Evolutionary conservation across 2,888 invertebrate genomes (phyloP).

Genomic region (Gortyna flavago): DNA sequence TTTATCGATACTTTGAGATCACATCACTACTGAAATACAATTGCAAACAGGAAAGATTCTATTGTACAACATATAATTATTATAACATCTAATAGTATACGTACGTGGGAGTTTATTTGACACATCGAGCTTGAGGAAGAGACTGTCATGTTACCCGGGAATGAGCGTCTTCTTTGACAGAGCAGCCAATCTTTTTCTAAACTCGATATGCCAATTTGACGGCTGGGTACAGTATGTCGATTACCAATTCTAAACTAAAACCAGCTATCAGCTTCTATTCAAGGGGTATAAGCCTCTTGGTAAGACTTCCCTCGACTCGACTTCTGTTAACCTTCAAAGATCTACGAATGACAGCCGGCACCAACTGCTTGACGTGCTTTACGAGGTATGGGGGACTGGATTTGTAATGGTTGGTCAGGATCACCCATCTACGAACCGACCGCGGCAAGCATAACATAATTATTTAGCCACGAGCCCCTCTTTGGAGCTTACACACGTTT

Average conservation of each 20-base stretch:
- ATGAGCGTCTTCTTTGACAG: neutral
- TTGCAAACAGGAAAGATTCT: neutral
- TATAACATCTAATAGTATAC: neutral
- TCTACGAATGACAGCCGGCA: neutral
- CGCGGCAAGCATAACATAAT: neutral
- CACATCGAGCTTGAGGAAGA: neutral
- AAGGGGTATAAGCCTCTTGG: too few species aligned
- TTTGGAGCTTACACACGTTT: neutral
- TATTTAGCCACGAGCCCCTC: neutral
- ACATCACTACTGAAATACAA: conserved; percentile 41
- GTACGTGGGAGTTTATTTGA: neutral
- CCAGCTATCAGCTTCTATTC: neutral
- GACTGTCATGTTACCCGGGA: too few species aligned
- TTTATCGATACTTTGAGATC: conserved; percentile 38
- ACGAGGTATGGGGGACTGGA: neutral
- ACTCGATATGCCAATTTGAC: neutral
- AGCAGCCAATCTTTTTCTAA: neutral
- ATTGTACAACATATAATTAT: conserved; percentile 17
- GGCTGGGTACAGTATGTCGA: neutral
- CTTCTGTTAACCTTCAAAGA: neutral
- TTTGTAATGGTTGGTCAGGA: neutral
- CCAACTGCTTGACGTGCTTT: neutral
- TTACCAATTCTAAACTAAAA: too few species aligned
- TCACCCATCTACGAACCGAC: neutral
- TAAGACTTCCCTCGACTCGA: neutral